Base-by-base conservation (phyloP, 1,140 invertebrate species). In the Eriosoma lanigerum region DNA sequence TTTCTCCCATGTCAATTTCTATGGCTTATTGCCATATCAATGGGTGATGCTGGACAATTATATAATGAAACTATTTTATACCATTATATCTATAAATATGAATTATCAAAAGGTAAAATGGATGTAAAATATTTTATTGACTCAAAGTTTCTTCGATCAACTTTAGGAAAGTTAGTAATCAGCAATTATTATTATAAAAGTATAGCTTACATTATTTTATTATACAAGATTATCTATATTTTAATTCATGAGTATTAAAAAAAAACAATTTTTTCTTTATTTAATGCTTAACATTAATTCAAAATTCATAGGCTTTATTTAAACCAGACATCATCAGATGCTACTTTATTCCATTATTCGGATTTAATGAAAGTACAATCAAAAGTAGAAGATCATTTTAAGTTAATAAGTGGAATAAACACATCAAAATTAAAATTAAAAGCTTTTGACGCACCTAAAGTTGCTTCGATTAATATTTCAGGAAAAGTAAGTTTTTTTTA, bases 11-110 rank as follows among this genome's bases (percentile, higher is more conserved):
- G 62, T 78, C 29, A 78, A n/a, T 46, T 78, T 60, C 56, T 78
- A 1, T 78, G 75, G 75, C 56, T 78, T 62, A 78, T 78, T 32
- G 75, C 75, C 1, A 62, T 78, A 78, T 78, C 75, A 12, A 78
- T 78, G 75, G 38, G 56, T n/a, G 75, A 78, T 60, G 75, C 75
- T 9, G 75, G 75, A 62, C 56, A 48, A 60, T 62, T 26, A 62
- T 78, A 78, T 56, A 78, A 78, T 60, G 56, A 78, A 48, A 62
- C 56, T n/a, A 15, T 78, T 62, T 62, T 62, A 62, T 78, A 78
- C 9, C 75, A 78, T 26, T 78, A 78, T 29, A 15, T 60, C 3
- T 78, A 62, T n/a, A 60, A 60, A 60, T 62, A 50, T 60, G 75
- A 78, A 62, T 62, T 60, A 10, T 62, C 75, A 29, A 78, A 78